These are phyloP conservation scores for Pandion haliaetus DNA, from an alignment of 2,113 vertebrate species.

Conservation along the genomic window DNA sequence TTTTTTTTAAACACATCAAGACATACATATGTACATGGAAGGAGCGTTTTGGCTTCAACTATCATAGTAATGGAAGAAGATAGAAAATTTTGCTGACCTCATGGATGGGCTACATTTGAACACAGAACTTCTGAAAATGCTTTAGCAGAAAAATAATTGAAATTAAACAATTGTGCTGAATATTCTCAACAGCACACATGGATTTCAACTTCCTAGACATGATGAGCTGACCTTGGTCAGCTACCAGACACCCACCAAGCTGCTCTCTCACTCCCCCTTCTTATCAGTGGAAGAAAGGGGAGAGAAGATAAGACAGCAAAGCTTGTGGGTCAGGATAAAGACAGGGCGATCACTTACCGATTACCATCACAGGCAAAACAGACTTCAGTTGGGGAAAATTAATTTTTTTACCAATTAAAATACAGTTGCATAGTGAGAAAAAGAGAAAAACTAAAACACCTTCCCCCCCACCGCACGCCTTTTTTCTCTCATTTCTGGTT, in stretches of 20 bases:
- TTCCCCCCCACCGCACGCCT: not conserved
- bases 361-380: not conserved
- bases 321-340: not conserved
- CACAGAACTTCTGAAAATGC: not conserved
- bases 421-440: not conserved
- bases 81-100: not conserved
- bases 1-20: not conserved
- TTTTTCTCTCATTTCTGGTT: not conserved
- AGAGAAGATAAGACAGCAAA: not conserved
- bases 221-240: not conserved
- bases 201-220: not conserved
- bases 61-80: not conserved
- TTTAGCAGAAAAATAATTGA: not conserved
- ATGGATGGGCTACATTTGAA: not conserved
- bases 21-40: rapidly evolving
- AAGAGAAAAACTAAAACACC: not conserved
- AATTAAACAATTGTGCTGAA: not conserved
- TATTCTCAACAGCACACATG: not conserved
- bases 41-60: not conserved
- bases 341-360: not conserved
- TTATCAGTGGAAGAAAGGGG: not conserved
- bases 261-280: not conserved
- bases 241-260: not conserved
- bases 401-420: not conserved
- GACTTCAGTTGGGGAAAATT: not conserved